Percentiles rank a stretch among this genome's conserved stretches.
Conservation (phyloP, 2,888 invertebrate genomes). For the Caradrina kadenii region DNA sequence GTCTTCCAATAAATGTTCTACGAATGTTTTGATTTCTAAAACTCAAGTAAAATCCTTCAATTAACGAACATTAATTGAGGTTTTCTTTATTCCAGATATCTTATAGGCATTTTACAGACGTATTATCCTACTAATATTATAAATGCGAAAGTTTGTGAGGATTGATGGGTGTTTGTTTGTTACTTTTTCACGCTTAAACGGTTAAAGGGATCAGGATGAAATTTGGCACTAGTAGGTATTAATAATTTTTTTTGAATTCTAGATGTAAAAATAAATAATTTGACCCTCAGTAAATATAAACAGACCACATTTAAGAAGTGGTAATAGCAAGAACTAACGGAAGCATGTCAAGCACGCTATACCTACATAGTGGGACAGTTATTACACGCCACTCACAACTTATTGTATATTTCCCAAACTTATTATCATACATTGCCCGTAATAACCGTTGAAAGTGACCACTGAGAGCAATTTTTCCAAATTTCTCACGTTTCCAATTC, state of each 20-base stretch:
- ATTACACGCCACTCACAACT: constrained; percentile 21
- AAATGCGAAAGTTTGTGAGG: no score
- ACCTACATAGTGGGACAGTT: constrained; percentile 13
- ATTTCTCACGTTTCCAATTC: constrained; percentile 24
- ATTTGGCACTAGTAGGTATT: no score
- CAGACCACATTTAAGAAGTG: constrained; percentile 16
- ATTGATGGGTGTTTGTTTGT: no score
- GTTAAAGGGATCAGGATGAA: no score
- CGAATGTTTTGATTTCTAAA: constrained; percentile 1
- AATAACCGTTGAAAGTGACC: constrained; percentile 33
- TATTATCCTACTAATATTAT: no score
- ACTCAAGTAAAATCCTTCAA: not conserved
- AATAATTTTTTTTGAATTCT: no score
- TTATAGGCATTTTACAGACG: no score
- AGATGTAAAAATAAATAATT: constrained; percentile 1
- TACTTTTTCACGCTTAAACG: no score
- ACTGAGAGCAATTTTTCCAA: constrained; percentile 33
- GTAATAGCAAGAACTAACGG: constrained; percentile 29
- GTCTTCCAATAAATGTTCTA: constrained; percentile 22
- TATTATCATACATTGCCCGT: constrained; percentile 29
- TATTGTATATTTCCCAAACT: constrained; percentile 38
- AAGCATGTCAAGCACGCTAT: constrained; percentile 53
- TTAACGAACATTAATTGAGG: not conserved
- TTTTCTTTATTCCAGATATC: not conserved
- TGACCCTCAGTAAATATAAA: constrained; percentile 13